Percentiles rank a stretch among this genome's conserved stretches.
These are phyloP conservation scores for Habrosyne pyritoides DNA, from an alignment of 2,888 invertebrate species.

Conservation along the genomic window DNA sequence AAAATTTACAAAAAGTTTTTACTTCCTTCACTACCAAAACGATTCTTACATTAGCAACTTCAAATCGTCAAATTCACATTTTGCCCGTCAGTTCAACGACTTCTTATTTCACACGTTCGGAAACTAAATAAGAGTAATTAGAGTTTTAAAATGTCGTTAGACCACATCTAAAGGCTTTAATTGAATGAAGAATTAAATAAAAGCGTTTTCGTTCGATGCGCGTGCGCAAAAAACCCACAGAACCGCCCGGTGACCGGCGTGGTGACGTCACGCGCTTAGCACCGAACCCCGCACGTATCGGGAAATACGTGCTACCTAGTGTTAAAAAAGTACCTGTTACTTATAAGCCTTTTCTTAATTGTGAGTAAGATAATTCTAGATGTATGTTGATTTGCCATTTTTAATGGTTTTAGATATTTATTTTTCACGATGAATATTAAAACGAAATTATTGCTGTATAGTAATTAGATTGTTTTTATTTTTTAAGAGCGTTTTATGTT, in stretches of 20 bases:
- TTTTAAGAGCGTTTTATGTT: too few relatives aligned
- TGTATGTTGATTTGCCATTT: background rate
- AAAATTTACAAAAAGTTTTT: too few relatives aligned
- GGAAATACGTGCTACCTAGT: background rate
- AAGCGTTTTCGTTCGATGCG: background rate
- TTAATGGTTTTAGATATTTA: too few relatives aligned
- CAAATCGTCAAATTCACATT: background rate
- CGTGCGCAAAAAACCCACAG: background rate
- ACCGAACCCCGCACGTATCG: conserved; percentile 11
- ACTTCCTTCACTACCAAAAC: too few relatives aligned
- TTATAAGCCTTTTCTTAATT: background rate
- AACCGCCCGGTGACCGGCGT: background rate
- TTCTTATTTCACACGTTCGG: background rate
- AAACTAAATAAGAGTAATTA: background rate
- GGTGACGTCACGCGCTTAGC: conserved; percentile 10
- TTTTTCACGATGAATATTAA: too few relatives aligned
- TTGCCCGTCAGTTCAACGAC: background rate
- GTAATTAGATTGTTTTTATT: too few relatives aligned
- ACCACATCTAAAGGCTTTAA: background rate
- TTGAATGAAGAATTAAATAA: background rate
- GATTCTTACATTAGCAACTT: background rate
- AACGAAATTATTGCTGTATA: too few relatives aligned
- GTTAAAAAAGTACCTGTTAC: background rate
- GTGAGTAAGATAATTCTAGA: background rate
- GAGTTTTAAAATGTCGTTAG: background rate